Conservation (phyloP, 2,888 invertebrate species). For the Agrilus mali region DNA sequence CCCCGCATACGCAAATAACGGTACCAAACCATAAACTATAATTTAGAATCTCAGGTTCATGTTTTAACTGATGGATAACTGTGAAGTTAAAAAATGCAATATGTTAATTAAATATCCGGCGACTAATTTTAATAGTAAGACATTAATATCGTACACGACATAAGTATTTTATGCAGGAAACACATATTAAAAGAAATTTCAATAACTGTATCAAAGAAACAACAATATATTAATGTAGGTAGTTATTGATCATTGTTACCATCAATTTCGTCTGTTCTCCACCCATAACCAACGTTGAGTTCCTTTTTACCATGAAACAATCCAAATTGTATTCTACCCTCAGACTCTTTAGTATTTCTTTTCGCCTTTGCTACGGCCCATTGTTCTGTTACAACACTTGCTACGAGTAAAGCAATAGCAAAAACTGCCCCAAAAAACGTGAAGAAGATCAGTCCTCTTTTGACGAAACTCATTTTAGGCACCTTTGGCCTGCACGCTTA, state of each 20-base stretch:
- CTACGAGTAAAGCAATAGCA: conserved; percentile 64
- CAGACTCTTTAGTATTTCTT: conserved; percentile 50
- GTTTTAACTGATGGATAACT: conserved; percentile 50
- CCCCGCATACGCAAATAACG: conserved; percentile 53
- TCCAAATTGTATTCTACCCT: conserved; percentile 71
- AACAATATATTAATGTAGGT: too few species aligned
- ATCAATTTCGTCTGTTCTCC: conserved; percentile 61
- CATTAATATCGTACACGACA: too few species aligned
- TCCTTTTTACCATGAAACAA: conserved; percentile 77
- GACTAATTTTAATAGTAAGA: not conserved
- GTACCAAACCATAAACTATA: conserved; percentile 68
- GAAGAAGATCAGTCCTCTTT: conserved; percentile 65
- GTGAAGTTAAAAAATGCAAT: conserved; percentile 23
- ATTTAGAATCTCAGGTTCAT: conserved; percentile 50
- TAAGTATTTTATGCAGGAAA: too few species aligned
- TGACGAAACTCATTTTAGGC: conserved; percentile 59
- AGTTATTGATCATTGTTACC: too few species aligned
- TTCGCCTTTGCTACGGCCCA: conserved; percentile 70
- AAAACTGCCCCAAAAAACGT: conserved; percentile 70
- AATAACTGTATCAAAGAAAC: too few species aligned
- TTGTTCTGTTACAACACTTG: conserved; percentile 71
- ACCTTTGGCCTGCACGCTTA: too few species aligned
- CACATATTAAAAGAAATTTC: too few species aligned
- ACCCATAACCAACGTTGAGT: conserved; percentile 70
- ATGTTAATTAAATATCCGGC: conserved; percentile 1